Percentiles rank a stretch among this genome's conserved stretches.
Evolutionary conservation across 1,140 invertebrate species (phyloP).

Genomic region (Capitella teleta): DNA sequence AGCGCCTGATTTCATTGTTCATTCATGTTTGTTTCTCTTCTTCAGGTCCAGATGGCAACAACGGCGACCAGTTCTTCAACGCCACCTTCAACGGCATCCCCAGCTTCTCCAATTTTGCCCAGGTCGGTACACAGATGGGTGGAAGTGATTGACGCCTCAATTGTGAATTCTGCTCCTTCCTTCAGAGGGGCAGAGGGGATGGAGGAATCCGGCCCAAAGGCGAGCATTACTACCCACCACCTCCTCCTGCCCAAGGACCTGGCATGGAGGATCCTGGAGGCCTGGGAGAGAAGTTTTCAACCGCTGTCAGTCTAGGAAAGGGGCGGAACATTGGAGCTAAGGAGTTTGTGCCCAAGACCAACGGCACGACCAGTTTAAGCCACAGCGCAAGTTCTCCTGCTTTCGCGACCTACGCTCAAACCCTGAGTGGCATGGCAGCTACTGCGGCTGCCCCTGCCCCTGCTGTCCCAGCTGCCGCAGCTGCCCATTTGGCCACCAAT

Average conservation of each 20-base stretch:
- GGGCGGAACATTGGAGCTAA: conserved; percentile 16
- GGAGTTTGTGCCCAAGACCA: conserved; percentile 17
- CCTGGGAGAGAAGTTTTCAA: too few relatives aligned
- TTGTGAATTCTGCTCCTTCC: not conserved
- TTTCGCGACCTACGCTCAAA: conserved; percentile 11
- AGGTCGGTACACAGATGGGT: not conserved
- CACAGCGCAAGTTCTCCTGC: conserved; percentile 20
- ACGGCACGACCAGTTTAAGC: conserved; percentile 11
- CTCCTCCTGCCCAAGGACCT: not conserved
- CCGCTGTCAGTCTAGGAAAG: too few relatives aligned
- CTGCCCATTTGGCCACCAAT: too few relatives aligned
- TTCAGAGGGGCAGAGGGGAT: not conserved
- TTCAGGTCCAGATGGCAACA: conserved; percentile 21
- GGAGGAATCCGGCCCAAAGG: not conserved
- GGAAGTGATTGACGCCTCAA: not conserved
- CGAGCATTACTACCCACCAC: not conserved
- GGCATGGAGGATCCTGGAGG: too few relatives aligned
- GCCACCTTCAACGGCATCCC: conserved; percentile 26
- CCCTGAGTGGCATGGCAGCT: conserved; percentile 6
- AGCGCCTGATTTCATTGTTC: too few relatives aligned
- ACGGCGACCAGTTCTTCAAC: conserved; percentile 37
- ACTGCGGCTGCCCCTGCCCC: too few relatives aligned
- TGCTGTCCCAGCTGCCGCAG: too few relatives aligned
- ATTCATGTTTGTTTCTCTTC: not conserved
- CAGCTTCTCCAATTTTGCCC: not conserved